These are phyloP conservation scores for Bombus consobrinus DNA, from an alignment of 1,140 invertebrate genomes.

Conservation along the genomic window DNA sequence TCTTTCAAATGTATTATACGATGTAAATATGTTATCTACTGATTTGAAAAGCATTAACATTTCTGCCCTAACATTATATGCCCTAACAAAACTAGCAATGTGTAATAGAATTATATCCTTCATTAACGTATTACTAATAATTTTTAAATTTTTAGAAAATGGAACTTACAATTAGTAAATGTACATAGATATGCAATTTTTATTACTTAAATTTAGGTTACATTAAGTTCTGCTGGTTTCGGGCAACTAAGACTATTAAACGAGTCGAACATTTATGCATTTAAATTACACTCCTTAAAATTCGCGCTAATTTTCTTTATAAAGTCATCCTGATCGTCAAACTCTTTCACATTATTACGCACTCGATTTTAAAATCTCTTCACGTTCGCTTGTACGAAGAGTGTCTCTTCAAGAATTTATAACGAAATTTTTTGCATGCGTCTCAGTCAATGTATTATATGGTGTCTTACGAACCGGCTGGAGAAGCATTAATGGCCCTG, in stretches of 20 bases:
- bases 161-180: neutral
- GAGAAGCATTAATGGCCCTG: conserved; percentile 1
- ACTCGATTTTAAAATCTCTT: neutral
- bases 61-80: no score
- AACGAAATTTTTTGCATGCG: no score
- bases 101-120: no score
- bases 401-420: neutral
- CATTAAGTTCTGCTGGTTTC: no score
- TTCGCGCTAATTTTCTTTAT: neutral
- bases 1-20: neutral
- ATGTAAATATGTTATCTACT: neutral
- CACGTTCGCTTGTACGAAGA: neutral
- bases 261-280: no score
- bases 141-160: neutral
- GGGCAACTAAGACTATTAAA: no score
- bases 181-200: no score
- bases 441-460: neutral
- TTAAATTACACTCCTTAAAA: neutral
- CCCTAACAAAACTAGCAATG: no score
- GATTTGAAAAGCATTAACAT: neutral
- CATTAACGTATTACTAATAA: no score
- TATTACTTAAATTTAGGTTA: no score
- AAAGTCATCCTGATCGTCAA: neutral
- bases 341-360: neutral
- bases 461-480: neutral